Evolutionary conservation across 2,797 vertebrate genomes (phyloP).

Genomic region (Lacerta viridis): DNA sequence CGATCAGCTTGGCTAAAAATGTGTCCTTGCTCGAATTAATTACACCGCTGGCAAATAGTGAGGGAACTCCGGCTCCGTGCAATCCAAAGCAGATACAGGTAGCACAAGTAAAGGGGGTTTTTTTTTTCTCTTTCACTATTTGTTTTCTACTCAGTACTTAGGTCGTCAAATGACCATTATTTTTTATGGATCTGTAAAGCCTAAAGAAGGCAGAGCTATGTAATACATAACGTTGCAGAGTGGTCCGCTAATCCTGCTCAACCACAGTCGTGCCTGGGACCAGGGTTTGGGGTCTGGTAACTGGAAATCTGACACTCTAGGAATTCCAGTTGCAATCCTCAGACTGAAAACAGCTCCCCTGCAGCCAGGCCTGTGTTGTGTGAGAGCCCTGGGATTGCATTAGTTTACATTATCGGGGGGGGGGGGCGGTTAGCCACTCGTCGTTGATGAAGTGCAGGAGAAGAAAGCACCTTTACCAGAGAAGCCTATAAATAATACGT

Average conservation of each 20-base stretch:
- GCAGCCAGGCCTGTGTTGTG: slow-evolving; percentile 56
- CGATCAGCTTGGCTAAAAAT: slow-evolving; percentile 28
- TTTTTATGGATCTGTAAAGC: slow-evolving; percentile 77
- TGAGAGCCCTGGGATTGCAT: slow-evolving; percentile 62
- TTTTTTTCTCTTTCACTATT: slow-evolving; percentile 20
- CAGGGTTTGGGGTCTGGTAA: slow-evolving; percentile 71
- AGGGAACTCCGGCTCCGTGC: slow-evolving; percentile 23
- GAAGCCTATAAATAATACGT: slow-evolving; percentile 68
- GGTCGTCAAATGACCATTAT: slow-evolving; percentile 73
- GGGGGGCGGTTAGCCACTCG: slow-evolving; percentile 50
- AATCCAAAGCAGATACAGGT: slow-evolving; percentile 53
- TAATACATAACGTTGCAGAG: slow-evolving; percentile 71
- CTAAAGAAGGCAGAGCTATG: slow-evolving; percentile 75
- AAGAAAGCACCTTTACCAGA: slow-evolving; percentile 64
- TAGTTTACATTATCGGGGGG: slow-evolving; percentile 64
- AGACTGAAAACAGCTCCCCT: slow-evolving; percentile 78
- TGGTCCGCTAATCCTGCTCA: slow-evolving; percentile 75
- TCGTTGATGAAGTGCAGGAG: slow-evolving; percentile 75
- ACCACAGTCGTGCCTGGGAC: slow-evolving; percentile 72
- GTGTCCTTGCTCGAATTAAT: slow-evolving; percentile 18
- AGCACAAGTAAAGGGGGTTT: slow-evolving; percentile 49
- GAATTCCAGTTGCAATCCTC: slow-evolving; percentile 81
- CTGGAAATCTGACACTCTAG: slow-evolving; percentile 77
- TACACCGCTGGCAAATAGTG: slow-evolving; percentile 28
- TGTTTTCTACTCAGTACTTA: slow-evolving; percentile 3